phyloP scores from a whole-genome alignment of 2,888 invertebrate species.

The Morpho helenor region DNA sequence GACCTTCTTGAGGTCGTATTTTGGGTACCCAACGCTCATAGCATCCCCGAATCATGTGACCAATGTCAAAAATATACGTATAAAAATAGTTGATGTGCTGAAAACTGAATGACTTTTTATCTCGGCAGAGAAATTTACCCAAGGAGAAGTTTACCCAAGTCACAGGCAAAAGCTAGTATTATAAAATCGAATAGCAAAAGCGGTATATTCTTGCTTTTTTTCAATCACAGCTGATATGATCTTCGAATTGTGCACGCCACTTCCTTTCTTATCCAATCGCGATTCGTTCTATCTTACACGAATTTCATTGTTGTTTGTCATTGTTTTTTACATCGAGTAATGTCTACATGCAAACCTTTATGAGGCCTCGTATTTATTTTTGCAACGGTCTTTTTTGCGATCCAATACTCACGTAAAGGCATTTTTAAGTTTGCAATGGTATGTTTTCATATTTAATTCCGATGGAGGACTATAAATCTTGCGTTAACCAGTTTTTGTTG shows the following conservation, averaged over 20 bases:
- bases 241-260: slow-evolving; percentile 19
- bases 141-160: no score
- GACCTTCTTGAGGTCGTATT: no score
- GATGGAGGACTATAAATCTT: slow-evolving; percentile 19
- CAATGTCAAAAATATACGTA: no score
- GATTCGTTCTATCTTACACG: slow-evolving; percentile 21
- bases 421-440: slow-evolving; percentile 8
- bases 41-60: no score
- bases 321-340: slow-evolving; percentile 17
- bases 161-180: no score
- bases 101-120: no score
- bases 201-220: slow-evolving; percentile 3
- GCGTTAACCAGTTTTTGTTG: slow-evolving; percentile 10
- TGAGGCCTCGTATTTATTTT: slow-evolving; percentile 5
- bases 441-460: slow-evolving; percentile 11
- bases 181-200: no score
- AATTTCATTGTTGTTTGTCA: slow-evolving; percentile 17
- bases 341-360: slow-evolving; percentile 11
- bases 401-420: background rate
- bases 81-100: no score
- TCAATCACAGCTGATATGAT: slow-evolving; percentile 16
- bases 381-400: slow-evolving; percentile 10
- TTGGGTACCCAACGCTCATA: no score
- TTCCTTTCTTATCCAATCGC: slow-evolving; percentile 19
- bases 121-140: no score